Evolutionary conservation across 2,797 vertebrate species (phyloP).

Genomic region (Margarornis squamiger): DNA sequence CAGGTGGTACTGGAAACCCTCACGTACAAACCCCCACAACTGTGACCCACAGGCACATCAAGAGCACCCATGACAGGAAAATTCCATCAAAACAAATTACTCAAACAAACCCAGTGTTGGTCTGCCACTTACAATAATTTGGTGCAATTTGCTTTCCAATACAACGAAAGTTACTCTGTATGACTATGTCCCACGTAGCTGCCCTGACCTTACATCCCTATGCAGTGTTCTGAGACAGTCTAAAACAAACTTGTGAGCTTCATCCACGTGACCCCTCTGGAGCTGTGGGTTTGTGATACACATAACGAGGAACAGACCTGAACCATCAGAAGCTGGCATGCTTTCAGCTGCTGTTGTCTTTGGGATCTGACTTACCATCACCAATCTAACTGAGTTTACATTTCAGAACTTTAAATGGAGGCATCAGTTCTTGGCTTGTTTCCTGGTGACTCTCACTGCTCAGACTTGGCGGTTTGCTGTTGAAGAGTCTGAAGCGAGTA

Average conservation of each 20-base stretch:
- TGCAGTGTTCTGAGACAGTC: not conserved
- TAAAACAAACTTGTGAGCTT: not conserved
- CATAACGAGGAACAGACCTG: rapidly evolving
- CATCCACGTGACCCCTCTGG: not conserved
- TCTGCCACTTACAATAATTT: not conserved
- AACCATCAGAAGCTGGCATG: not conserved
- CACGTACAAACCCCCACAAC: not conserved
- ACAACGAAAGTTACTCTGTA: not conserved
- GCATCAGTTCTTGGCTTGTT: not conserved
- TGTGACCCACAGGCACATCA: not conserved
- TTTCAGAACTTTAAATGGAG: not conserved
- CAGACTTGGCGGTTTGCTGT: not conserved
- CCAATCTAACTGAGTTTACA: not conserved
- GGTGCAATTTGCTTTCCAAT: not conserved
- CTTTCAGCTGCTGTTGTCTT: not conserved
- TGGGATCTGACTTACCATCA: not conserved
- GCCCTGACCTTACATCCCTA: not conserved
- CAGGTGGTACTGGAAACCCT: not conserved
- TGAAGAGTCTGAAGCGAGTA: not conserved
- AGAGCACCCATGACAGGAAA: not conserved
- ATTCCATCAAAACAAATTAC: not conserved
- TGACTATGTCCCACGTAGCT: not conserved
- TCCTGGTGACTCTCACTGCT: not conserved
- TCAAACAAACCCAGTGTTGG: not conserved
- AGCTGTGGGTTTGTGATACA: rapidly evolving